phyloP scores from a whole-genome alignment of 1,140 invertebrate species.

The Babylonia areolata region DNA sequence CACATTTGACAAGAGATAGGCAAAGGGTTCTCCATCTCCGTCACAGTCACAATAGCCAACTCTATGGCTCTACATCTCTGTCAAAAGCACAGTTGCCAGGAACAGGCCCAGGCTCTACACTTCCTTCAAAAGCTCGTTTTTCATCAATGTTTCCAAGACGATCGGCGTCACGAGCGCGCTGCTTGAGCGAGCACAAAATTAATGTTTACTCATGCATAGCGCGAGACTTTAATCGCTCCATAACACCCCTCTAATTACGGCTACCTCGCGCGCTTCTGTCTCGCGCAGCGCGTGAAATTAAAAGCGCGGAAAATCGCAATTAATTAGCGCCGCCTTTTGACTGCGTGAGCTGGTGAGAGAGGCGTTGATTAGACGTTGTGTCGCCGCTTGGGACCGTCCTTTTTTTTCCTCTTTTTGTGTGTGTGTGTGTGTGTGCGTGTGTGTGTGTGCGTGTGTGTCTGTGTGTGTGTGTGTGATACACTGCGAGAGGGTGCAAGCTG shows the following conservation, averaged over 20 bases:
- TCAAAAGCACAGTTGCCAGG: too few relatives aligned
- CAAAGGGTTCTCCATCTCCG: too few relatives aligned
- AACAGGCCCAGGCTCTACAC: neutral
- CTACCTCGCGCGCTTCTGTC: neutral
- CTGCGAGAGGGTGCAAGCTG: neutral
- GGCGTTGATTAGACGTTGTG: neutral
- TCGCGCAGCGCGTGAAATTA: neutral
- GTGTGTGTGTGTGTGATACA: neutral
- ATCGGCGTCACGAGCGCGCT: neutral
- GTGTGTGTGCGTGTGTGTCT: neutral
- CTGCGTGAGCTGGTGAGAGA: neutral
- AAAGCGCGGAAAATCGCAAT: slow-evolving; percentile 7
- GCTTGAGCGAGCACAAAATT: neutral
- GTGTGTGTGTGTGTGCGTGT: neutral
- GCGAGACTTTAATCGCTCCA: slow-evolving; percentile 6
- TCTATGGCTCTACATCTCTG: neutral
- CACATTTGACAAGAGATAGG: too few relatives aligned
- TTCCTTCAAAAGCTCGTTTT: neutral
- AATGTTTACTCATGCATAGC: slow-evolving; percentile 11
- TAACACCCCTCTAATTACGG: neutral
- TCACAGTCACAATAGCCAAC: neutral
- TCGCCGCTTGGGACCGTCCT: neutral
- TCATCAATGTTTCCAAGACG: neutral
- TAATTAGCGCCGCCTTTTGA: neutral
- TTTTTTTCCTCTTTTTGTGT: neutral